These are phyloP conservation scores for Mesodorylaimus sp. DNA, from an alignment of 2,888 invertebrate genomes.

Conservation along the genomic window DNA sequence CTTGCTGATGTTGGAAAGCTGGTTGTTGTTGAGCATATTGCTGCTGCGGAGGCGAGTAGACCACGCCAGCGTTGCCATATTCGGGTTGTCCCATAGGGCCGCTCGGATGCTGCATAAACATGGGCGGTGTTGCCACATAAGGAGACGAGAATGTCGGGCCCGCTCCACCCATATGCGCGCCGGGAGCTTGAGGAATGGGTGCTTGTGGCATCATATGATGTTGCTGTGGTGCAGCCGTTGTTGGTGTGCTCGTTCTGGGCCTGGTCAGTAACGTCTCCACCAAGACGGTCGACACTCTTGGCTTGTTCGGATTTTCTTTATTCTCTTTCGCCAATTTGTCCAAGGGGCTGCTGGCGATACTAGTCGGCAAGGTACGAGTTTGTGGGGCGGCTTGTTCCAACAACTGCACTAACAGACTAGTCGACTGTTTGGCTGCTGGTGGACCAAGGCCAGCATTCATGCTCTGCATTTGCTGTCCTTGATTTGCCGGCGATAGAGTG, in stretches of 20 bases:
- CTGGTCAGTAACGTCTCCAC: conserved; percentile 7
- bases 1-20: too few species aligned
- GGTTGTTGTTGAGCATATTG: too few species aligned
- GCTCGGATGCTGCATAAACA: too few species aligned
- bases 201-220: too few species aligned
- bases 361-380: conserved; percentile 7
- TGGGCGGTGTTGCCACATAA: too few species aligned
- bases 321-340: conserved; percentile 8
- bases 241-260: not conserved
- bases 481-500: not conserved
- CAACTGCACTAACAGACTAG: conserved; percentile 1
- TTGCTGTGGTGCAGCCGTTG: too few species aligned
- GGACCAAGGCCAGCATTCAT: not conserved
- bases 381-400: conserved; percentile 1
- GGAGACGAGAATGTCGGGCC: too few species aligned
- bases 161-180: too few species aligned
- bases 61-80: too few species aligned
- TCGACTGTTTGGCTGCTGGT: not conserved
- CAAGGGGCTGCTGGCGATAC: conserved; percentile 2
- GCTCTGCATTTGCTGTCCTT: not conserved
- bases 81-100: too few species aligned
- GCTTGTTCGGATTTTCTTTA: conserved; percentile 3
- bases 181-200: too few species aligned
- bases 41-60: too few species aligned
- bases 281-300: conserved; percentile 1